Evolutionary conservation across 2,113 vertebrate species (phyloP).

Genomic region (Nansenia antarctica): DNA sequence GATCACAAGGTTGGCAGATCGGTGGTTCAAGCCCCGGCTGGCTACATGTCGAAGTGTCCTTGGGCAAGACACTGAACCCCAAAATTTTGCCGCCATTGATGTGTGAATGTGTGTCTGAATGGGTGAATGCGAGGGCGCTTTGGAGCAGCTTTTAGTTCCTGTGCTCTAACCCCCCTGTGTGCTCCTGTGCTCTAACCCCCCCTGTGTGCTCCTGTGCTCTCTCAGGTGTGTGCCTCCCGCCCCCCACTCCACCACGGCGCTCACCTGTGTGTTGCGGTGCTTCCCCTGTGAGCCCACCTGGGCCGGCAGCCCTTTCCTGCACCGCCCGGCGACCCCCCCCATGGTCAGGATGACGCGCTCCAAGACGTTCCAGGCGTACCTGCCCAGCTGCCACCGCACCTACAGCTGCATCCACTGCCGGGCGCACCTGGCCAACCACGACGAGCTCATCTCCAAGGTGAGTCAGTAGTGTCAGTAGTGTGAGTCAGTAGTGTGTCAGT

Average conservation of each 20-base stretch:
- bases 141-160: too few relatives aligned
- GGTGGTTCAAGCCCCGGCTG: too few relatives aligned
- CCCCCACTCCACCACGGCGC: conserved; percentile 96
- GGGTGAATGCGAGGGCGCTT: too few relatives aligned
- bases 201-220: background rate
- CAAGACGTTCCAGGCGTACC: conserved; percentile 98
- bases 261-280: conserved; percentile 99
- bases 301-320: conserved; percentile 93
- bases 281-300: conserved; percentile 99
- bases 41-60: too few relatives aligned
- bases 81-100: too few relatives aligned
- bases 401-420: conserved; percentile 99
- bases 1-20: too few relatives aligned
- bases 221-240: conserved; percentile 88
- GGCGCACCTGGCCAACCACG: conserved; percentile 97
- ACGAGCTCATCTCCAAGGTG: conserved; percentile 99
- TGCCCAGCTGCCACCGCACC: conserved; percentile 96
- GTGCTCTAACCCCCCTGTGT: too few relatives aligned
- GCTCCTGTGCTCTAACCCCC: background rate
- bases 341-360: conserved; percentile 99
- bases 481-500: too few relatives aligned
- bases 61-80: too few relatives aligned
- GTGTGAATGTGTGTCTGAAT: too few relatives aligned
- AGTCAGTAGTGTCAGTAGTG: too few relatives aligned
- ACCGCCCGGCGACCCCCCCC: conserved; percentile 90